Base-by-base conservation (phyloP, 2,888 invertebrate genomes). In the Volucella zonaria region DNA sequence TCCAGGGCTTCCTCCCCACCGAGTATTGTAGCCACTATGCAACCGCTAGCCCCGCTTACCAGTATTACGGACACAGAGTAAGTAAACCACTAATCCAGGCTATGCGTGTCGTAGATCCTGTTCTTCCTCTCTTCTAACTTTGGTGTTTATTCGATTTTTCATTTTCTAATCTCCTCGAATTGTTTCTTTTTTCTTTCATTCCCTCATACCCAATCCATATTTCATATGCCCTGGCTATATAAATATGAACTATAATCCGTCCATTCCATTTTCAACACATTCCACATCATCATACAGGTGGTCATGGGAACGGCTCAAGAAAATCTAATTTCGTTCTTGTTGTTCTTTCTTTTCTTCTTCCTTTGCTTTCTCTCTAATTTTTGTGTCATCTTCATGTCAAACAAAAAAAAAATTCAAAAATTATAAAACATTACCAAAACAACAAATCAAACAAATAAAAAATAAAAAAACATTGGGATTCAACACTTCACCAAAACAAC, bases 61-160 rank as follows among this genome's bases (percentile, higher is more conserved):
- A 94, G 93, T 88, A 94, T 94, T 91, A 94, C 94, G 40, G 94
- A 94, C 90, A 93, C 94, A 45, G 94, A 94, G 94, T 94, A 90
- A 94, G 94, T 79, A 86, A 31, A 49, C 47, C 58, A 54, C 40
- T 49, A 18, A 12, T 40, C 14, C 11, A 6, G 40, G 15, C 59
- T 73, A 18, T 43, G 38, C 59, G 45, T 40, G 40, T 59, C 70
- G 62, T 71, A 78, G 70, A 71, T 74, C 66, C 51, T 49, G 58
- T 49, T 23, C 23, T 59, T 51, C 42, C 8, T 52, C 23, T 51
- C 43, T 74, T 47, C 14, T 10, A 11, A n/a, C 61, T 64, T 67
- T 70, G 81, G 59, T 67, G 78, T 75, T 75, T 15, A 11, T 74
- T 82, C 45, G 47, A 54, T 64, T 43, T 66, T 71, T 73, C 62